These are phyloP conservation scores for Poeciliopsis turrubarensis DNA, from an alignment of 2,113 vertebrate genomes.

Conservation along the genomic window DNA sequence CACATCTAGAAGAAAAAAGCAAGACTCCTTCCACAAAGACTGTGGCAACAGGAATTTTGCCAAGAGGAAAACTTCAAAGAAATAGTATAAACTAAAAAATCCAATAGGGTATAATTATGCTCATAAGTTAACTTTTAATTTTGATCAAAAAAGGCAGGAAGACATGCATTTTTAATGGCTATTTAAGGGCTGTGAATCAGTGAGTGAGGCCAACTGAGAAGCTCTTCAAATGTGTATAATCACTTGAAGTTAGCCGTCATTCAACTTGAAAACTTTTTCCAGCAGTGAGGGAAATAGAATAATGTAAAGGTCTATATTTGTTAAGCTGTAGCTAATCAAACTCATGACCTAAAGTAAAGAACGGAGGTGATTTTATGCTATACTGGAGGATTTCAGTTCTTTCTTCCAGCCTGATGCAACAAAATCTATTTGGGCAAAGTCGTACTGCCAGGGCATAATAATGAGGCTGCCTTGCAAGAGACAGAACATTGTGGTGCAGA, in stretches of 20 bases:
- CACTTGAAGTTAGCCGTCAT: constrained; percentile 39
- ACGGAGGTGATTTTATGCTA: constrained; percentile 16
- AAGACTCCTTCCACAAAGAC: constrained; percentile 1
- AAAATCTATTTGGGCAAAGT: constrained; percentile 40
- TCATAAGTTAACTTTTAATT: constrained; percentile 30
- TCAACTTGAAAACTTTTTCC: constrained; percentile 31
- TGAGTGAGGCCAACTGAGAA: constrained; percentile 19
- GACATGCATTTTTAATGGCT: constrained; percentile 52
- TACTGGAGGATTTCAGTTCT: constrained; percentile 14
- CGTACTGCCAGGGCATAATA: constrained; percentile 45
- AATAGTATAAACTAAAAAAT: constrained; percentile 48
- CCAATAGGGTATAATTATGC: constrained; percentile 57
- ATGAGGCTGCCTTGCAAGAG: constrained; percentile 34
- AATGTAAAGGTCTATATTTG: constrained; percentile 4
- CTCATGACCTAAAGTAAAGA: constrained; percentile 40
- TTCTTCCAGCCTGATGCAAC: constrained; percentile 45
- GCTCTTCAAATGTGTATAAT: not conserved
- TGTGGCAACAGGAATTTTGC: constrained; percentile 23
- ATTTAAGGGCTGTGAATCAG: constrained; percentile 38
- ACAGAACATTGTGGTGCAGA: constrained; percentile 35
- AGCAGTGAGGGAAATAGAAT: constrained; percentile 23
- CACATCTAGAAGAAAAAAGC: not conserved
- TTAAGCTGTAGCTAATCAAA: constrained; percentile 26
- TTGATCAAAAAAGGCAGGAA: constrained; percentile 34
- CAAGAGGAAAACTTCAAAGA: constrained; percentile 63